Evolutionary conservation across 2,888 invertebrate species (phyloP), one percentile per base, ranked within the genome.

Genomic region (Coelopa pilipes): DNA sequence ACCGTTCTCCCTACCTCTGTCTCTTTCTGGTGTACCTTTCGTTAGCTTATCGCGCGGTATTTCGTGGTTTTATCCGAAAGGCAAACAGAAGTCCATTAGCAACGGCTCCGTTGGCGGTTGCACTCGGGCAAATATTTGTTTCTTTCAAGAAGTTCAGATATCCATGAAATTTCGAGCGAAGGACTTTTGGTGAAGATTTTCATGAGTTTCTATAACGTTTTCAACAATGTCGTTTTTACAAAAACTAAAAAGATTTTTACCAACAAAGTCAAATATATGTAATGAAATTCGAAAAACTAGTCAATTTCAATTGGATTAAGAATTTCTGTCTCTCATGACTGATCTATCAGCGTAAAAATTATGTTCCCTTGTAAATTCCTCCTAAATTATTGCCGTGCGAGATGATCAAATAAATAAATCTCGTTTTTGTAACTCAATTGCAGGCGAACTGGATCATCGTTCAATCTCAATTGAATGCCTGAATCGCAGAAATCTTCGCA

Each of bases 81-180:
- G 72, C 72, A 76, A 75, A 76, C 74, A 77, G 72, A 49, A 75
- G 59, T 73, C 65, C 59, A 76, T 77, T 76, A 75, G 73, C 72
- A 76, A 71, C 74, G 72, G 66, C 74, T 17, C 19, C 17, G 15
- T 60, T 15, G 4, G 10, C 3, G 34, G 46, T 17, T 47, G 11
- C 50, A 24, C 50, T 50, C 19, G 49, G 47, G 34, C 60, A 70
- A 70, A 70, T 70, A 70, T 60, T 70, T 60, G 55, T 17, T 45
- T 21, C 53, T 2, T n/a, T 53, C 10, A 53, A 53, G 53, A 53
- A 53, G 15, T 53, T 53, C 10, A 53, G 53, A 53, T 53, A 53
- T 53, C 15, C 53, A n/a, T 53, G 53, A 53, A 53, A 15, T 53
- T 34, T 34, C 34, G 34, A 7, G 34, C 34, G 34, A 34, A 34